phyloP scores from a whole-genome alignment of 2,797 vertebrate species.

The Gambelia wislizenii region DNA sequence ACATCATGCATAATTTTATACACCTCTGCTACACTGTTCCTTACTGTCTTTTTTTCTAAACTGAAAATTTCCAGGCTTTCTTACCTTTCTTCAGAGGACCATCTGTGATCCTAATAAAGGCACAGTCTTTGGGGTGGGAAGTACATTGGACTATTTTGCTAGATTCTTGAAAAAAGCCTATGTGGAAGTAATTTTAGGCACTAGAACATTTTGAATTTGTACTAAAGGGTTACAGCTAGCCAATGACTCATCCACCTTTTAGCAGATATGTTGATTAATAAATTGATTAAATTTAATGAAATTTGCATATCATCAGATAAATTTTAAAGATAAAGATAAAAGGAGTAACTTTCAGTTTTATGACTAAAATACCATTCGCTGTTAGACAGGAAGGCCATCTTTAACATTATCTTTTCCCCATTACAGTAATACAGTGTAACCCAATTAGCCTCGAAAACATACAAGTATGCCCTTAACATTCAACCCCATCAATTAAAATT shows the following conservation, averaged over 20 bases:
- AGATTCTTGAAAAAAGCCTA: neutral
- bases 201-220: neutral
- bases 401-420: neutral
- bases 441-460: conserved; percentile 8
- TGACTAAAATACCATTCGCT: neutral
- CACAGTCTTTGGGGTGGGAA: neutral
- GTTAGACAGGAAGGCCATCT: conserved; percentile 1
- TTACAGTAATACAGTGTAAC: neutral
- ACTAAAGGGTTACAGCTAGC: neutral
- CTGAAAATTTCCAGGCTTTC: neutral
- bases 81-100: neutral
- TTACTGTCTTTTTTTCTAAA: neutral
- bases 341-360: neutral
- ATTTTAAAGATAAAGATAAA: neutral
- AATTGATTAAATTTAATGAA: conserved; percentile 9
- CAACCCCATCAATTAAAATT: conserved; percentile 25
- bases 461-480: conserved; percentile 19
- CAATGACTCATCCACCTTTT: neutral
- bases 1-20: too few relatives aligned
- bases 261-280: neutral
- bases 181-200: neutral
- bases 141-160: neutral
- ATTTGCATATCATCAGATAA: neutral
- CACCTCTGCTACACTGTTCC: too few relatives aligned
- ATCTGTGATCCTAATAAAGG: neutral